A percentile compares a stretch with the other conserved stretches of the same genome.
These are phyloP conservation scores for Athene noctua DNA, from an alignment of 2,113 vertebrate species.

Conservation along the genomic window DNA sequence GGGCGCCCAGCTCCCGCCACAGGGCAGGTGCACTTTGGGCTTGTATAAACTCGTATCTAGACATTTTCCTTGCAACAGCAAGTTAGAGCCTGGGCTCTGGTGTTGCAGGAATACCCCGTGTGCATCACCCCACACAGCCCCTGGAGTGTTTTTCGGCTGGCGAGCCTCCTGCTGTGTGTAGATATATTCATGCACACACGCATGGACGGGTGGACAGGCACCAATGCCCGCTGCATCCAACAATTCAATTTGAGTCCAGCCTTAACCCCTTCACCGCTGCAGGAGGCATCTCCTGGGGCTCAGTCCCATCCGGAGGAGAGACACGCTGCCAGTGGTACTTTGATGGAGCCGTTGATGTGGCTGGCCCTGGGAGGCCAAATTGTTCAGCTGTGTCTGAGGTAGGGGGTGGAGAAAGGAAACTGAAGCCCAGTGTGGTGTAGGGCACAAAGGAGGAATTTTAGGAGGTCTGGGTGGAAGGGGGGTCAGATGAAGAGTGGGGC, in stretches of 20 bases:
- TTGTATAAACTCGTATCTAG: background rate
- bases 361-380: background rate
- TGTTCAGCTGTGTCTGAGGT: rapidly evolving
- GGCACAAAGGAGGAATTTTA: background rate
- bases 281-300: background rate
- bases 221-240: background rate
- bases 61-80: background rate
- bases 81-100: rapidly evolving
- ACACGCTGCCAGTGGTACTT: rapidly evolving
- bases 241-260: background rate
- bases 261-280: background rate
- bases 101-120: background rate
- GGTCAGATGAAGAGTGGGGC: background rate
- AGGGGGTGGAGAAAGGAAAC: background rate
- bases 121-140: rapidly evolving
- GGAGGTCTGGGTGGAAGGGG: background rate
- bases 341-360: rapidly evolving
- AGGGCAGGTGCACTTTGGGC: background rate
- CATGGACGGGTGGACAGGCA: background rate
- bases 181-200: background rate
- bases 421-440: background rate
- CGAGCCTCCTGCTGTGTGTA: background rate
- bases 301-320: rapidly evolving
- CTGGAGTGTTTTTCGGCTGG: rapidly evolving
- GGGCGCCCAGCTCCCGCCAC: rapidly evolving